phyloP scores from a whole-genome alignment of 2,797 vertebrate genomes.

The Rhodeus uyekii region DNA sequence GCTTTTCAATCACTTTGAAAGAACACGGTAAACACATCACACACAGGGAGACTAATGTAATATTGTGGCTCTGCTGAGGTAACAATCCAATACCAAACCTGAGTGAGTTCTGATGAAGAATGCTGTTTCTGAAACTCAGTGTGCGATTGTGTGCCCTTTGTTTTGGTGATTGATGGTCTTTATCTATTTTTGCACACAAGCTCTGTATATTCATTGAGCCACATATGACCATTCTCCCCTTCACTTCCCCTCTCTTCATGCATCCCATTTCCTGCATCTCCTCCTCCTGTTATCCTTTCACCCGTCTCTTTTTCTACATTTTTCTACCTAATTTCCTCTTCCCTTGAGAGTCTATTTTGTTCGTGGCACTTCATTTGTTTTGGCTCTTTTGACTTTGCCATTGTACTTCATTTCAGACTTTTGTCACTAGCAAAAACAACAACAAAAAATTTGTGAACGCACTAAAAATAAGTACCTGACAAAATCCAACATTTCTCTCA shows the following conservation, averaged over 20 bases:
- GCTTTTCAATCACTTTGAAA: not conserved
- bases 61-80: not conserved
- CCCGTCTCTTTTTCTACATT: not conserved
- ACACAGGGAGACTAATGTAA: not conserved
- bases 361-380: slow-evolving; percentile 10
- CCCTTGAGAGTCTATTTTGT: not conserved
- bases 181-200: slow-evolving; percentile 15
- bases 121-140: not conserved
- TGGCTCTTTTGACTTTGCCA: not conserved
- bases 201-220: slow-evolving; percentile 13
- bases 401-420: slow-evolving; percentile 5
- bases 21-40: not conserved
- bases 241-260: slow-evolving; percentile 14
- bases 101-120: slow-evolving; percentile 10
- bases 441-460: not conserved
- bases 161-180: slow-evolving; percentile 23
- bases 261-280: slow-evolving; percentile 3
- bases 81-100: slow-evolving; percentile 11
- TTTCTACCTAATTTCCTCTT: slow-evolving; percentile 21
- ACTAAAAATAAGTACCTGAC: not conserved
- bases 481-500: slow-evolving; percentile 7
- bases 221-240: slow-evolving; percentile 12
- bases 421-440: slow-evolving; percentile 4
- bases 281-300: slow-evolving; percentile 6
- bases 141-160: slow-evolving; percentile 1